These are phyloP conservation scores for Dinothrombium tinctorium DNA, from an alignment of 1,140 invertebrate species.

Conservation along the genomic window DNA sequence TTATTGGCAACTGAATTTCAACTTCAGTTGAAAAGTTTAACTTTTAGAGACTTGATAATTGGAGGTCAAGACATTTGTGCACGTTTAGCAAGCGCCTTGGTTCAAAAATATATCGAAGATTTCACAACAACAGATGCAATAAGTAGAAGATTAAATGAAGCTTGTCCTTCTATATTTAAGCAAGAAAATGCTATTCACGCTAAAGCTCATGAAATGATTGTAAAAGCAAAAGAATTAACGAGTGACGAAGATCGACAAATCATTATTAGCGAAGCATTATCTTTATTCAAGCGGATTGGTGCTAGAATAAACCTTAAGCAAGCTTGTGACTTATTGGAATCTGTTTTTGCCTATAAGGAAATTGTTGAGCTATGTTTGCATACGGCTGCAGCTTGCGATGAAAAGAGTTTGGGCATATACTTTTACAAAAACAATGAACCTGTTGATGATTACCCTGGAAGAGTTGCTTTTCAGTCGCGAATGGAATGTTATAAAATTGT, in stretches of 20 bases:
- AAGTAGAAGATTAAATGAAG: slow-evolving; percentile 56
- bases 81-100: slow-evolving; percentile 23
- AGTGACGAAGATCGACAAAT: slow-evolving; percentile 43
- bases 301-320: slow-evolving; percentile 47
- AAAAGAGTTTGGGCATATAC: slow-evolving; percentile 59
- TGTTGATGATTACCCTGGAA: slow-evolving; percentile 1
- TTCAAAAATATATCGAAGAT: slow-evolving; percentile 58
- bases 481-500: slow-evolving; percentile 73
- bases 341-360: slow-evolving; percentile 42
- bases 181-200: slow-evolving; percentile 84
- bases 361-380: slow-evolving; percentile 64
- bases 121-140: slow-evolving; percentile 80
- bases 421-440: slow-evolving; percentile 37
- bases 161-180: slow-evolving; percentile 79
- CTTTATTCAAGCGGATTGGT: slow-evolving; percentile 58
- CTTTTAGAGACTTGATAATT: slow-evolving; percentile 55
- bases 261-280: slow-evolving; percentile 44
- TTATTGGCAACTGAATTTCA: slow-evolving; percentile 29
- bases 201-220: slow-evolving; percentile 69
- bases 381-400: slow-evolving; percentile 60
- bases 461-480: slow-evolving; percentile 23
- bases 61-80: slow-evolving; percentile 46
- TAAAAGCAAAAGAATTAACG: slow-evolving; percentile 36
- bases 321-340: slow-evolving; percentile 38
- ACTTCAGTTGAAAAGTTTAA: slow-evolving; percentile 32